Conservation (phyloP, 64 coral and sea anemone genomes). For the Porites lutea region DNA sequence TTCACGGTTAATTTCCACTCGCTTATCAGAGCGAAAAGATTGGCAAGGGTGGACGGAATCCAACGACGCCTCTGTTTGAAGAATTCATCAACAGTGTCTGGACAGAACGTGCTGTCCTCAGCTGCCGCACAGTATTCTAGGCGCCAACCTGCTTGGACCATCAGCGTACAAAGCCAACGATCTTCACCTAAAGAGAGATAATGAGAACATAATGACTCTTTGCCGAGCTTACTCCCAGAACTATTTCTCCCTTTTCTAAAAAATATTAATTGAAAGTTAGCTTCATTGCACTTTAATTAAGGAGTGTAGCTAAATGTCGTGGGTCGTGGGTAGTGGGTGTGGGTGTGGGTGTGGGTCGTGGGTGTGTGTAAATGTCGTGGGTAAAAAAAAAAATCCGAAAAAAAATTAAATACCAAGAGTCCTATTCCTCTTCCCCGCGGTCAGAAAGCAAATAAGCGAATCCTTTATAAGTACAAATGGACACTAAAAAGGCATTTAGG, state of each 20-base stretch:
- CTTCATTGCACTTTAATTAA: too few relatives aligned
- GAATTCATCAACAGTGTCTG: constrained; percentile 89
- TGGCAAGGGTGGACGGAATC: constrained; percentile 96
- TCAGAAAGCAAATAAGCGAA: too few relatives aligned
- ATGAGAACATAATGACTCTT: neutral
- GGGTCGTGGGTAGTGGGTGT: too few relatives aligned
- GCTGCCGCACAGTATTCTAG: constrained; percentile 96
- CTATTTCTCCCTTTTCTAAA: neutral
- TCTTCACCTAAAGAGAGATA: constrained; percentile 77
- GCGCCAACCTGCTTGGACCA: constrained; percentile 96
- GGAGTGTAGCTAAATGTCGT: too few relatives aligned
- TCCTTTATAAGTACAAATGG: too few relatives aligned
- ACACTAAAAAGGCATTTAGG: too few relatives aligned
- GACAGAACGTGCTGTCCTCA: constrained; percentile 87
- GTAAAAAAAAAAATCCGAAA: too few relatives aligned
- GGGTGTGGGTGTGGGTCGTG: too few relatives aligned
- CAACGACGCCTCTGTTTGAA: constrained; percentile 94
- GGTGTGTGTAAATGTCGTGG: too few relatives aligned
- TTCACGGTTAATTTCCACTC: constrained; percentile 67
- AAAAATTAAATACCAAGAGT: too few relatives aligned
- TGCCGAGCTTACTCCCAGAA: neutral
- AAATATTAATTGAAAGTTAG: too few relatives aligned
- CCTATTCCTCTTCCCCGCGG: too few relatives aligned
- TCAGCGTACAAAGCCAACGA: constrained; percentile 95
- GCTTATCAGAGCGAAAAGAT: constrained; percentile 80